Evolutionary conservation across 2,113 vertebrate genomes (phyloP).

Genomic region (Chamaetylas fuelleborni): DNA sequence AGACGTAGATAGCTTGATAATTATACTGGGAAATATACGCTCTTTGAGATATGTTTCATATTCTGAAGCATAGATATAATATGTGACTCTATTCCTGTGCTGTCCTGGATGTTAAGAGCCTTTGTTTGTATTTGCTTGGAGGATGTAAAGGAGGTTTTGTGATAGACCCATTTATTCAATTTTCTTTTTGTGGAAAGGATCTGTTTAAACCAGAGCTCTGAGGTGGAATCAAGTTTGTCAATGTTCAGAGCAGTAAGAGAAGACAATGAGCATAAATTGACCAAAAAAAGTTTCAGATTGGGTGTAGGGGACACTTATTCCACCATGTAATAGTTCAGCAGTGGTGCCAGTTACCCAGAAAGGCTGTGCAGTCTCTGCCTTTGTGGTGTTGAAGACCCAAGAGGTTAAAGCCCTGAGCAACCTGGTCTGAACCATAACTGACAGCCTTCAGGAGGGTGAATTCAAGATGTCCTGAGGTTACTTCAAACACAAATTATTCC

Average conservation of each 20-base stretch:
- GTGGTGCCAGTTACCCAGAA: not conserved
- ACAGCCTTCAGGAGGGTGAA: not conserved
- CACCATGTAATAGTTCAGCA: not conserved
- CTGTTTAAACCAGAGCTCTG: not conserved
- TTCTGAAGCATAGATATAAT: not conserved
- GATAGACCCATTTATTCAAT: not conserved
- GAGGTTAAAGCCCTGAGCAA: not conserved
- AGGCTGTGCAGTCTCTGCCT: not conserved
- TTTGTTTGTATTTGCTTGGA: not conserved
- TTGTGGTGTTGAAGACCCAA: not conserved
- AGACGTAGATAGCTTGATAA: not conserved
- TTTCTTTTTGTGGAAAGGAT: not conserved
- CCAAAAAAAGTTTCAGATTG: not conserved
- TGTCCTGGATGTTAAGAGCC: not conserved
- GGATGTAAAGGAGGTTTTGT: not conserved
- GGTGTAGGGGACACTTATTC: not conserved
- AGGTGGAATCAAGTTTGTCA: not conserved
- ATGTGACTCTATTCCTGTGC: accelerated
- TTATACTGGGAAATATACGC: not conserved
- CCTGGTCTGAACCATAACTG: not conserved
- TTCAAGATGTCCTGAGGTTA: not conserved
- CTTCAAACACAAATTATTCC: not conserved
- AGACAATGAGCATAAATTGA: not conserved
- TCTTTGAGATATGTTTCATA: not conserved
- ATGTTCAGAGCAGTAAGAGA: not conserved